Base-by-base conservation (phyloP, 1,140 invertebrate genomes). In the Drosophila erecta region DNA sequence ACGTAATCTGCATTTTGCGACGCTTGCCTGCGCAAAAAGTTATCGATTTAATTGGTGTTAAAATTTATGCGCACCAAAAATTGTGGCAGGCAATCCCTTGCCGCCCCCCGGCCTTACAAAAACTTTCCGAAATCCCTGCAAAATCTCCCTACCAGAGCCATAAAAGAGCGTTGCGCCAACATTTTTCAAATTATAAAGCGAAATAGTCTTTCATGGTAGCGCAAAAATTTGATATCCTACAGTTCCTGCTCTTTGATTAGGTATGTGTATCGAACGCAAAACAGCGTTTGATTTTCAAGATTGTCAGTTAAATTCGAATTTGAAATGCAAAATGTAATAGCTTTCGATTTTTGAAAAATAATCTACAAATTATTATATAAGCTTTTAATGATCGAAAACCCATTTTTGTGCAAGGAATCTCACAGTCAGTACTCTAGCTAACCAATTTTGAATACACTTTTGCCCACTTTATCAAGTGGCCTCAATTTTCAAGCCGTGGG, bases 1-100 rank as follows among this genome's bases (percentile, higher is more conserved):
- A 76, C 72, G 56, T 67, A 76, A 76, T 76, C 56, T 60, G 72
- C 20, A 64, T 74, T 74, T 74, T 74, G 50, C 58, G 49, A 40
- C 38, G 67, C 65, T 33, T 70, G 24, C 65, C 43, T 70, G 67
- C 67, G 66, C 62, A 69, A 61, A 76, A 56, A 59, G 56, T 69
- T 76, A 76, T 76, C 74, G 74, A 76, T 76, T 76, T 76, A 69
- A 75, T 75, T 75, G 70, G 71, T 74, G 71, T 74, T 64, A 64
- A 75, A 75, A 75, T 74, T 75, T 74, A 75, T 75, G 71, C 69
- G 44, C 71, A 62, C 50, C 37, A 33, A 62, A 75, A 74, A 64
- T 55, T 30, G 40, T 15, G 35, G 30, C 20, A 37, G 58, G 14
- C 17, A n/a, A 35, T 35, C 6, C 35, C 20, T 41, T 12, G 2